These are phyloP conservation scores for Magallana angulata DNA, from an alignment of 1,140 invertebrate species.

Conservation along the genomic window DNA sequence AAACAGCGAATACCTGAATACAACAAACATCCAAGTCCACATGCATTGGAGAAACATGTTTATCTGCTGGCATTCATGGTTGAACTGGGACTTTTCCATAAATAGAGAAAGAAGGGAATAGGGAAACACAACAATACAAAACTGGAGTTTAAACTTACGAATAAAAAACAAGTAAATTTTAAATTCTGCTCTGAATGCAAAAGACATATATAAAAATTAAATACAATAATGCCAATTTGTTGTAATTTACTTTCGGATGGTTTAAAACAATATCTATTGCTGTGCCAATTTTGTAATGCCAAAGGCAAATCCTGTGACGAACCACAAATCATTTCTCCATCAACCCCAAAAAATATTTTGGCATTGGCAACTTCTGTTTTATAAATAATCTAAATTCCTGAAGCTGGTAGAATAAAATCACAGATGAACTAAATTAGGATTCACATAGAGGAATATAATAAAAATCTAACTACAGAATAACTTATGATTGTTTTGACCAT, in stretches of 20 bases:
- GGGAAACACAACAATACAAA: too few species aligned
- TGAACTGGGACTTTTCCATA: neutral
- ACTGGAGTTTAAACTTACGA: neutral
- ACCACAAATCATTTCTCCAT: neutral
- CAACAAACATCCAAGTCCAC: neutral
- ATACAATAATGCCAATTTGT: slow-evolving; percentile 9
- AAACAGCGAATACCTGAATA: slow-evolving; percentile 2
- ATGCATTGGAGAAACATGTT: neutral
- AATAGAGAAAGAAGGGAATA: neutral
- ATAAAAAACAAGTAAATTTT: neutral
- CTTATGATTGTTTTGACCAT: slow-evolving; percentile 32
- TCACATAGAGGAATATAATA: slow-evolving; percentile 22
- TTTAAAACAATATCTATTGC: neutral
- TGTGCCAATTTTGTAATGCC: slow-evolving; percentile 27
- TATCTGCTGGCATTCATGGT: neutral
- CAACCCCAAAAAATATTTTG: neutral
- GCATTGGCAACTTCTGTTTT: neutral
- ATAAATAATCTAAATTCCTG: slow-evolving; percentile 24
- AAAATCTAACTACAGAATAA: slow-evolving; percentile 37
- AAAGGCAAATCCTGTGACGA: neutral
- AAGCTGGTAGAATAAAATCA: slow-evolving; percentile 15
- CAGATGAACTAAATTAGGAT: slow-evolving; percentile 34
- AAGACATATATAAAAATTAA: neutral
- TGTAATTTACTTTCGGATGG: neutral
- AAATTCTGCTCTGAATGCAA: too few species aligned